These are phyloP conservation scores for Hermetia illucens DNA, from an alignment of 1,140 invertebrate species.

Conservation along the genomic window DNA sequence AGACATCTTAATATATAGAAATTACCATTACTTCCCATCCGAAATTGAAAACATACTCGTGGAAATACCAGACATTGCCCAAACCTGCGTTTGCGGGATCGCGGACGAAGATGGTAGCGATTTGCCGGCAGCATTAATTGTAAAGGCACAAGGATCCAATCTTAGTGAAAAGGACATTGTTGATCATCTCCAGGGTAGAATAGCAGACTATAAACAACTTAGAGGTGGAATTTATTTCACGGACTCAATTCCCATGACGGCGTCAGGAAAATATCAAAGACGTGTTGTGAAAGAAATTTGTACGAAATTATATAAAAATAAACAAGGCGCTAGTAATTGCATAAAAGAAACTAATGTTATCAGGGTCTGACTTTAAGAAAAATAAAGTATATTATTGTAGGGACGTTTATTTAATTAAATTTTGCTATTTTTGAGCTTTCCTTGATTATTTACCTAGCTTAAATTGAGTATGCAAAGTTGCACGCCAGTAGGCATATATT, in stretches of 20 bases:
- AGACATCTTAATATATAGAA: constrained; percentile 56
- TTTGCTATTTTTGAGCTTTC: too few relatives aligned
- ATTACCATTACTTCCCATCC: constrained; percentile 22
- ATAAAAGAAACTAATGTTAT: too few relatives aligned
- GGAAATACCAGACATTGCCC: constrained; percentile 12
- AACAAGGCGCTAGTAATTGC: too few relatives aligned
- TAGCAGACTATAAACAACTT: constrained; percentile 34
- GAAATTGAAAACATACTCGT: constrained; percentile 16
- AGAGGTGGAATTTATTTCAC: constrained; percentile 42
- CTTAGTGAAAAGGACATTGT: constrained; percentile 14
- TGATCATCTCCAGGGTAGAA: constrained; percentile 15
- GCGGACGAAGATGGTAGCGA: constrained; percentile 14
- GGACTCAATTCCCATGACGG: constrained; percentile 41
- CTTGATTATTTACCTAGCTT: too few relatives aligned
- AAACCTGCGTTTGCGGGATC: constrained; percentile 18
- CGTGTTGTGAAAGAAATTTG: constrained; percentile 28
- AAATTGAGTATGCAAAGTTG: too few relatives aligned
- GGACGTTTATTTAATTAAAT: too few relatives aligned
- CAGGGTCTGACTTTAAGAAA: too few relatives aligned
- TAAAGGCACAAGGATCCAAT: constrained; percentile 6
- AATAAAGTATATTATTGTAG: too few relatives aligned
- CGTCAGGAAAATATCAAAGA: constrained; percentile 46
- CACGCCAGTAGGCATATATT: too few relatives aligned
- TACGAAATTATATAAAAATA: too few relatives aligned
- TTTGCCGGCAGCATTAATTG: constrained; percentile 14